Base-by-base conservation (phyloP, 2,888 invertebrate genomes). In the Pyrrhia umbra region DNA sequence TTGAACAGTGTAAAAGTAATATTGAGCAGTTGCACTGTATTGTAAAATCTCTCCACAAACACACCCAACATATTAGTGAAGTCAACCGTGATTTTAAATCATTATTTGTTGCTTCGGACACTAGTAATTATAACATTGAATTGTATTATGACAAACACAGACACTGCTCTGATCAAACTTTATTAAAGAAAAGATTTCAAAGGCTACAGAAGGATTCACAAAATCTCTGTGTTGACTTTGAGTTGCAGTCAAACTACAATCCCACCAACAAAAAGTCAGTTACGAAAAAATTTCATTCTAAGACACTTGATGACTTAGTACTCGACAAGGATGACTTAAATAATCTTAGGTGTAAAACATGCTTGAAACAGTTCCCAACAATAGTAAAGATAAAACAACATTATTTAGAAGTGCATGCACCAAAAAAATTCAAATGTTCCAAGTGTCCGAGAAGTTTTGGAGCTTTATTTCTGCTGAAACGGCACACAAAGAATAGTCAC, bases 371-470 rank as follows among this genome's bases (percentile, higher is more conserved):
- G 5, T 87, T 75, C 58, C 40, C 68, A 6, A 73, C 71, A 25
- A 27, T 40, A 0, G 55, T 67, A 4, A 79, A 79, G 46, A 49
- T 88, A 9, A 83, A 77, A 64, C 64, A 72, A 4, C 87, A 88
- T 68, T 80, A 79, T 50, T 37, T 74, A 1, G 70, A 79, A 62
- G 57, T 80, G 0, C 87, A 88, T 79, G 84, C 83, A 18, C 85
- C 88, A 6, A 88, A 86, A 68, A 47, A 63, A 9, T 77, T 77
- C 39, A 76, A 81, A 57, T 88, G 87, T 51, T 16, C 74, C 0
- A 45, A 81, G 50, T 88, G 88, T 60, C 68, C 73, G 2, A 79
- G 68, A 72, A 77, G 68, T 51, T 88, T 80, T 71, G 83, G 79
- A 0, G 66, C 82, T 9, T 20, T 20, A 0, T 51, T 66, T 8